phyloP scores from a whole-genome alignment of 2,888 invertebrate genomes.

The Cotesia congregata region DNA sequence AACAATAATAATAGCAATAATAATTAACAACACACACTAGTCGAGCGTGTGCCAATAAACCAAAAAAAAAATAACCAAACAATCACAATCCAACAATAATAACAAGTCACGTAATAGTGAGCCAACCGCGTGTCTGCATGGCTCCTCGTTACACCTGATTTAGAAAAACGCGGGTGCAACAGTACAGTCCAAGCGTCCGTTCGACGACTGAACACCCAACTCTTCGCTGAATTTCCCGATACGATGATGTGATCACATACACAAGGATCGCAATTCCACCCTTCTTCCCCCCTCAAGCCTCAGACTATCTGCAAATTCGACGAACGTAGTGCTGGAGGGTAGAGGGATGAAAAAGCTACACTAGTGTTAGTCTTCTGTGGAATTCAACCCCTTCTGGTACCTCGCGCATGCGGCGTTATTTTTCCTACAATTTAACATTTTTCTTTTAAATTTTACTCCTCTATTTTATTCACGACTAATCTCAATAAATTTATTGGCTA shows the following conservation, averaged over 20 bases:
- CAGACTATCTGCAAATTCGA: not conserved
- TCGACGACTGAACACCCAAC: conserved; percentile 26
- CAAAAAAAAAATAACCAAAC: not conserved
- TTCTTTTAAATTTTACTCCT: not conserved
- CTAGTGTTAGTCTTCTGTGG: conserved; percentile 16
- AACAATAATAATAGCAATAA: not conserved
- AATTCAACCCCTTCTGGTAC: conserved; percentile 16
- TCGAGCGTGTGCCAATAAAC: not conserved
- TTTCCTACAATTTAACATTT: not conserved
- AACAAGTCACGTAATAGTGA: conserved; percentile 32
- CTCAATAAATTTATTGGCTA: too few relatives aligned
- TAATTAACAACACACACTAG: not conserved
- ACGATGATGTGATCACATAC: too few relatives aligned
- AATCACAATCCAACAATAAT: conserved; percentile 13
- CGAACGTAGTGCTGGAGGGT: not conserved
- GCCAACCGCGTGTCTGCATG: conserved; percentile 40
- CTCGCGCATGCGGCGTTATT: conserved; percentile 27
- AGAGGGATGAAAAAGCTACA: conserved; percentile 4
- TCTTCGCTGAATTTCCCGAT: conserved; percentile 22
- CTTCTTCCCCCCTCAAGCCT: too few relatives aligned
- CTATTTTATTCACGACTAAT: not conserved
- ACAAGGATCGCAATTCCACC: too few relatives aligned
- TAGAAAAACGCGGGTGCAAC: conserved; percentile 16
- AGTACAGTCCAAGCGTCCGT: conserved; percentile 26
- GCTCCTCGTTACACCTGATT: conserved; percentile 23